Percentiles rank a stretch among this genome's conserved stretches.
phyloP scores from a whole-genome alignment of 2,888 invertebrate genomes.

The Oscheius sp. region DNA sequence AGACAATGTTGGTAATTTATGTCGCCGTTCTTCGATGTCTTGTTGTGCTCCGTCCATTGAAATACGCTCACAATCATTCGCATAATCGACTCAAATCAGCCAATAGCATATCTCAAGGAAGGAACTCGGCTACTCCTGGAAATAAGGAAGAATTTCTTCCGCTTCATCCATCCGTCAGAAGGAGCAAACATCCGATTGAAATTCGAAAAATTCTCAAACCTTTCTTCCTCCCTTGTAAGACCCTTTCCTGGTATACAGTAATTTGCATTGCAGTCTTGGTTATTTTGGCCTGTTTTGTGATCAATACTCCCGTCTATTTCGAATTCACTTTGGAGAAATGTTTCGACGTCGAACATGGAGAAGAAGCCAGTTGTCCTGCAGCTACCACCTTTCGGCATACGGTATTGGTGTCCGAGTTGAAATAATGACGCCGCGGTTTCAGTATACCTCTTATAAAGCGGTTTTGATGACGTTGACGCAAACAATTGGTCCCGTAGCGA shows the following conservation, averaged over 20 bases:
- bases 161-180: neutral
- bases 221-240: constrained; percentile 50
- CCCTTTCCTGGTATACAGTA: neutral
- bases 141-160: constrained; percentile 16
- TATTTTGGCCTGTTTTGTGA: constrained; percentile 56
- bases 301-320: constrained; percentile 65
- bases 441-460: constrained; percentile 60
- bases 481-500: constrained; percentile 64
- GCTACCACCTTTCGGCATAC: constrained; percentile 59
- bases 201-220: constrained; percentile 52
- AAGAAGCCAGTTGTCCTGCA: constrained; percentile 51
- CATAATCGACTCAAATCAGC: constrained; percentile 11
- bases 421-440: no score
- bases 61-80: constrained; percentile 50
- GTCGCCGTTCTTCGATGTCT: constrained; percentile 66
- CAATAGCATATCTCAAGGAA: constrained; percentile 4
- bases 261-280: constrained; percentile 51
- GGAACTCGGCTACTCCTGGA: neutral
- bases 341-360: constrained; percentile 53
- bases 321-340: constrained; percentile 63
- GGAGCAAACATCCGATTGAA: constrained; percentile 37
- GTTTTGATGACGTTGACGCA: constrained; percentile 62
- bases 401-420: no score
- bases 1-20: constrained; percentile 67
- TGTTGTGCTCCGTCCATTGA: constrained; percentile 63